A percentile compares a stretch with the other conserved stretches of the same genome.
Conservation (phyloP, 2,888 invertebrate species). For the Tinea trinotella region DNA sequence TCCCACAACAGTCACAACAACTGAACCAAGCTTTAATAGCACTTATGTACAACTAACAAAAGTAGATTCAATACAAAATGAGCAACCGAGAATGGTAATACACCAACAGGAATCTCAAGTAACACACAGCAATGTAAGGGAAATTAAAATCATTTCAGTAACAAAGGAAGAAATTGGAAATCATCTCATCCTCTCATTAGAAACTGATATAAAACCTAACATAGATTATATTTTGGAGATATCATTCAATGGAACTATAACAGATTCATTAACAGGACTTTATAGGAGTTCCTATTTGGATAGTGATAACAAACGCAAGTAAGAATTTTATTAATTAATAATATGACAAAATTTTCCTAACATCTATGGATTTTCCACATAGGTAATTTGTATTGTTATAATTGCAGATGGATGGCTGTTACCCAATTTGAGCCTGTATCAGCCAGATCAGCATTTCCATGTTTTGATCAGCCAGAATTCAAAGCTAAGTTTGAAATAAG, state of each 20-base stretch:
- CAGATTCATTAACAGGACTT: conserved; percentile 76
- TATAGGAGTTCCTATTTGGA: conserved; percentile 76
- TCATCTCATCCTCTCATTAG: conserved; percentile 42
- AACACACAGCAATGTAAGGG: conserved; percentile 48
- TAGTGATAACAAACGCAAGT: conserved; percentile 55
- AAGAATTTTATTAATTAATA: conserved; percentile 31
- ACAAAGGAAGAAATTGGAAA: conserved; percentile 42
- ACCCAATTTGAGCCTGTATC: conserved; percentile 78
- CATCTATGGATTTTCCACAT: too few relatives aligned
- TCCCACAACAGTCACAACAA: conserved; percentile 23
- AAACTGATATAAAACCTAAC: conserved; percentile 48
- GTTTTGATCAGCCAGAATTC: conserved; percentile 84
- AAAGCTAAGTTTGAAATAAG: conserved; percentile 84
- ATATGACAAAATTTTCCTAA: not conserved
- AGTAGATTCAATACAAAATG: conserved; percentile 18
- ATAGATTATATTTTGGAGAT: conserved; percentile 71
- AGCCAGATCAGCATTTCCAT: conserved; percentile 79
- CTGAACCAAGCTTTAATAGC: conserved; percentile 20
- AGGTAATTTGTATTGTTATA: not conserved
- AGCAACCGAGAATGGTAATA: not conserved
- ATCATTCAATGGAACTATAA: conserved; percentile 67
- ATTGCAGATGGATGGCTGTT: conserved; percentile 69
- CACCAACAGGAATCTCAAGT: conserved; percentile 36
- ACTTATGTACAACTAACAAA: conserved; percentile 20
- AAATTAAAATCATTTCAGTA: conserved; percentile 45